A percentile compares a stretch with the other conserved stretches of the same genome.
These are phyloP conservation scores for Chymomyza procnemis DNA, from an alignment of 2,888 invertebrate species.

Conservation along the genomic window DNA sequence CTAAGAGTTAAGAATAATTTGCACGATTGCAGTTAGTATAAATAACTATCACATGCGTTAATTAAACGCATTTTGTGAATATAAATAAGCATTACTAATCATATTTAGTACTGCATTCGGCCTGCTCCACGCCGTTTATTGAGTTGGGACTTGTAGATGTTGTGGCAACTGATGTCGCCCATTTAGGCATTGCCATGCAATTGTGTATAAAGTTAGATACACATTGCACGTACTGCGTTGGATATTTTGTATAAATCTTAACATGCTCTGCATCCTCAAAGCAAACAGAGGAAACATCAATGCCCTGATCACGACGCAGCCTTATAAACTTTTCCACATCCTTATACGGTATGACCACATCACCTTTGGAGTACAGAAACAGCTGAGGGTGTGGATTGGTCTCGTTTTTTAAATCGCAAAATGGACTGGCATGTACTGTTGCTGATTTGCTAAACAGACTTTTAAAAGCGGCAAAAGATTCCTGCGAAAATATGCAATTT, in stretches of 20 bases:
- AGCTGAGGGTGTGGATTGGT: slow-evolving; percentile 83
- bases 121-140: background rate
- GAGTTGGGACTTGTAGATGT: background rate
- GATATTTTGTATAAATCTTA: slow-evolving; percentile 84
- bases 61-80: slow-evolving; percentile 9
- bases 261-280: slow-evolving; percentile 88
- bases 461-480: slow-evolving; percentile 76
- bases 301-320: slow-evolving; percentile 81
- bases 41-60: slow-evolving; percentile 52
- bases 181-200: slow-evolving; percentile 78
- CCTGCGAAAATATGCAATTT: slow-evolving; percentile 74
- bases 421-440: slow-evolving; percentile 81
- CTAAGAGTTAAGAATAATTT: background rate
- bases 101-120: slow-evolving; percentile 39
- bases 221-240: slow-evolving; percentile 82
- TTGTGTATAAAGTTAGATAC: slow-evolving; percentile 82
- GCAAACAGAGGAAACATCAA: slow-evolving; percentile 82
- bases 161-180: slow-evolving; percentile 13
- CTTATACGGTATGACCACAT: slow-evolving; percentile 83
- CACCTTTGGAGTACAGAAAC: slow-evolving; percentile 86
- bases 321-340: slow-evolving; percentile 85
- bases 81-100: slow-evolving; percentile 33
- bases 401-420: slow-evolving; percentile 81
- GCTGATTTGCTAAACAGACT: slow-evolving; percentile 76
- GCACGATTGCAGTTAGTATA: background rate